phyloP scores from a whole-genome alignment of 2,888 invertebrate species.

The Minunthozetes semirufus region DNA sequence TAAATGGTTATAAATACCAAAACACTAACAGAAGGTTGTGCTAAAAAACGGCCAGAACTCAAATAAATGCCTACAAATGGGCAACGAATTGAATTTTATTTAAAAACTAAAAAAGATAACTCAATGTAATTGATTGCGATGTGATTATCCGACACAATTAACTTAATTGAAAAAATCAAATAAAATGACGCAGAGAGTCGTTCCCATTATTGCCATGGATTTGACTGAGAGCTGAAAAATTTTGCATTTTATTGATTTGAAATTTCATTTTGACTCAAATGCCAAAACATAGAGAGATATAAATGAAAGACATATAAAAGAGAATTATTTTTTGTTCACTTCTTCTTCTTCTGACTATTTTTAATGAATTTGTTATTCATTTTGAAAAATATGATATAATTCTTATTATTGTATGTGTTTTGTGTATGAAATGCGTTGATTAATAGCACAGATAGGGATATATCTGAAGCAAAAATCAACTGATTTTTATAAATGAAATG shows the following conservation, averaged over 20 bases:
- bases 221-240: neutral
- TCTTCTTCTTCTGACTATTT: neutral
- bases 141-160: conserved; percentile 8
- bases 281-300: too few species aligned
- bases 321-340: neutral
- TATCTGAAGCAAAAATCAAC: neutral
- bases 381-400: neutral
- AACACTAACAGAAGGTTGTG: too few species aligned
- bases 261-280: neutral
- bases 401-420: neutral
- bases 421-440: neutral
- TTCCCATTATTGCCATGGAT: neutral
- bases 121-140: neutral
- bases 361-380: conserved; percentile 2
- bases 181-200: neutral
- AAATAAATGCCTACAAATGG: neutral
- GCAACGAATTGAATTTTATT: neutral
- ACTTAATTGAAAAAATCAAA: neutral
- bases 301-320: too few species aligned
- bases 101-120: neutral
- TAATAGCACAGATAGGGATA: neutral
- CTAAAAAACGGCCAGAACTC: neutral
- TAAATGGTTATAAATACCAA: too few species aligned
- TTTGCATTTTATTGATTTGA: conserved; percentile 2
- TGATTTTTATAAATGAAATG: neutral